Conservation (phyloP, 2,797 vertebrate genomes). For the Notolabrus celidotus region DNA sequence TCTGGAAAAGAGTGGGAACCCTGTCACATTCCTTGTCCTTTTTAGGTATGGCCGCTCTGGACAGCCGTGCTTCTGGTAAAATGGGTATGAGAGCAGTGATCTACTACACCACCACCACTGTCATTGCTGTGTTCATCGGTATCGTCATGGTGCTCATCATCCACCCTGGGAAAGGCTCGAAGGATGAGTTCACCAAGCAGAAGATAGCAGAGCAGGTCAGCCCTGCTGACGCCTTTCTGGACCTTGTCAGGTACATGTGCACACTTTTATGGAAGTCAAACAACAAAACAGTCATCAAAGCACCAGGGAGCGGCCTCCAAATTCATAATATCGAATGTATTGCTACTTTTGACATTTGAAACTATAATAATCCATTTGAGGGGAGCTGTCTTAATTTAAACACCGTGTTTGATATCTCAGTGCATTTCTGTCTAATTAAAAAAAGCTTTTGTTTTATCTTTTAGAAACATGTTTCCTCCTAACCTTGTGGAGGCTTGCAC, state of each 20-base stretch:
- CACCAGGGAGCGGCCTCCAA: neutral
- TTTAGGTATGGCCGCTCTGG: slow-evolving; percentile 95
- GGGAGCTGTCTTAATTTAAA: slow-evolving; percentile 1
- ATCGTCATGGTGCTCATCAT: slow-evolving; percentile 97
- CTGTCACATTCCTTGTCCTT: slow-evolving; percentile 19
- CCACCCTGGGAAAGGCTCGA: slow-evolving; percentile 95
- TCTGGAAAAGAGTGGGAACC: too few relatives aligned
- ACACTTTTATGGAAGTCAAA: neutral
- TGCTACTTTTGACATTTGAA: slow-evolving; percentile 2
- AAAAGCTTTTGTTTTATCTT: slow-evolving; percentile 54
- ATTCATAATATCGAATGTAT: too few relatives aligned
- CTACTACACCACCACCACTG: slow-evolving; percentile 96
- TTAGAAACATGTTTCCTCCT: slow-evolving; percentile 99
- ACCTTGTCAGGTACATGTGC: slow-evolving; percentile 92
- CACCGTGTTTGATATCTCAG: too few relatives aligned
- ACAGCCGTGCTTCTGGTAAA: slow-evolving; percentile 95
- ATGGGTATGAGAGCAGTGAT: slow-evolving; percentile 96
- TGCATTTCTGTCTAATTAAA: neutral
- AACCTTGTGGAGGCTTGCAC: slow-evolving; percentile 98
- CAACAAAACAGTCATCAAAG: slow-evolving; percentile 17
- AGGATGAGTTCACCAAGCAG: slow-evolving; percentile 91
- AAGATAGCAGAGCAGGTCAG: slow-evolving; percentile 92
- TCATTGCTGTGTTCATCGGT: slow-evolving; percentile 96
- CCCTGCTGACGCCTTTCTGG: slow-evolving; percentile 95
- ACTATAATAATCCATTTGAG: too few relatives aligned